Conservation (phyloP, 2,888 invertebrate species). For the Morinoia aosen region DNA sequence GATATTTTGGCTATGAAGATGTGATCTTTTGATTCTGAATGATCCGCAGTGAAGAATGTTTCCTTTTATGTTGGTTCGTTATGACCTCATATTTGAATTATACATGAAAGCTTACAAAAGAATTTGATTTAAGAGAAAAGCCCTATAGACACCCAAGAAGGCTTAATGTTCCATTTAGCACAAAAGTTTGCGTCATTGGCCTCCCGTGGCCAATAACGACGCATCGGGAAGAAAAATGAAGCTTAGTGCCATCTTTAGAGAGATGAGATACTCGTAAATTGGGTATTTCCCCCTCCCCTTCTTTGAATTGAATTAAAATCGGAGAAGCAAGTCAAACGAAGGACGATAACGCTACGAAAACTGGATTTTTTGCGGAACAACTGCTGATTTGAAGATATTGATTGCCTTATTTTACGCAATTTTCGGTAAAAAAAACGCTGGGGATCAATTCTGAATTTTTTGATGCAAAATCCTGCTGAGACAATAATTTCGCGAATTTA, state of each 20-base stretch:
- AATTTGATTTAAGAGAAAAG: background rate
- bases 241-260: background rate
- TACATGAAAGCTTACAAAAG: background rate
- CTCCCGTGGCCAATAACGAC: background rate
- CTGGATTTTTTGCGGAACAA: background rate
- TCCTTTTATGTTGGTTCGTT: no score
- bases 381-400: background rate
- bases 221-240: background rate
- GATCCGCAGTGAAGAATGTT: no score
- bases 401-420: background rate
- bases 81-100: background rate
- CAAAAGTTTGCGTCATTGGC: background rate
- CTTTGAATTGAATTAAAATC: background rate
- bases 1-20: no score
- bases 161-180: background rate
- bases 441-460: no score
- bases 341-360: background rate
- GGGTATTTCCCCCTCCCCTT: background rate
- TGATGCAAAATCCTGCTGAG: no score
- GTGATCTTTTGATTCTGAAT: no score
- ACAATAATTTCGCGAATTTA: no score
- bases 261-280: background rate
- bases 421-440: no score
- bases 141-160: background rate
- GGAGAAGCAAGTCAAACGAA: background rate